phyloP scores from a whole-genome alignment of 1,140 invertebrate genomes.

The Paramacrobiotus metropolitanus region DNA sequence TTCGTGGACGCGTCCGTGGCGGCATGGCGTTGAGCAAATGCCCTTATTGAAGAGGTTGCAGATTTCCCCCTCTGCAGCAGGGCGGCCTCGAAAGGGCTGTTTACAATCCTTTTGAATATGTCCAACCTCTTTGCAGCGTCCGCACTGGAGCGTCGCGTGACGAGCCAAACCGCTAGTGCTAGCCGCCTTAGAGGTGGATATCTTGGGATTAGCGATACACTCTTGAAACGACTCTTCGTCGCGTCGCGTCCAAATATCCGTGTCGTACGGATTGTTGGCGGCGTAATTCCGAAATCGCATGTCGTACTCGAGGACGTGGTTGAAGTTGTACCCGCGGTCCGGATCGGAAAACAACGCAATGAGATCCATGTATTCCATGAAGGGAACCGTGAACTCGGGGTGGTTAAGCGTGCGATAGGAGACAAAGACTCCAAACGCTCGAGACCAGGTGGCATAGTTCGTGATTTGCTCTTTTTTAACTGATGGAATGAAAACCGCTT shows the following conservation, averaged over 20 bases:
- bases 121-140: no score
- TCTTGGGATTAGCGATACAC: not conserved
- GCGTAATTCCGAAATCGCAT: not conserved
- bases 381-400: not conserved
- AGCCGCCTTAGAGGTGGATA: not conserved
- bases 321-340: not conserved
- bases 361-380: not conserved
- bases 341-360: not conserved
- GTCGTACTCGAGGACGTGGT: not conserved
- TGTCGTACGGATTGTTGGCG: not conserved
- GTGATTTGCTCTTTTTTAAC: not conserved
- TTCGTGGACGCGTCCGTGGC: not conserved
- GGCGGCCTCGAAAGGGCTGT: not conserved
- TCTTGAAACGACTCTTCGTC: not conserved
- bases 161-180: not conserved
- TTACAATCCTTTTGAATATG: no score
- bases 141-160: not conserved
- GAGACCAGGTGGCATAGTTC: not conserved
- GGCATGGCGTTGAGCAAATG: not conserved
- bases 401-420: not conserved
- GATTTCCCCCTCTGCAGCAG: not conserved
- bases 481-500: no score
- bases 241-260: not conserved
- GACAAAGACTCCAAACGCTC: not conserved
- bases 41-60: not conserved